These are phyloP conservation scores for Brienomyrus longianalis DNA, from an alignment of 2,113 vertebrate species.

Conservation along the genomic window DNA sequence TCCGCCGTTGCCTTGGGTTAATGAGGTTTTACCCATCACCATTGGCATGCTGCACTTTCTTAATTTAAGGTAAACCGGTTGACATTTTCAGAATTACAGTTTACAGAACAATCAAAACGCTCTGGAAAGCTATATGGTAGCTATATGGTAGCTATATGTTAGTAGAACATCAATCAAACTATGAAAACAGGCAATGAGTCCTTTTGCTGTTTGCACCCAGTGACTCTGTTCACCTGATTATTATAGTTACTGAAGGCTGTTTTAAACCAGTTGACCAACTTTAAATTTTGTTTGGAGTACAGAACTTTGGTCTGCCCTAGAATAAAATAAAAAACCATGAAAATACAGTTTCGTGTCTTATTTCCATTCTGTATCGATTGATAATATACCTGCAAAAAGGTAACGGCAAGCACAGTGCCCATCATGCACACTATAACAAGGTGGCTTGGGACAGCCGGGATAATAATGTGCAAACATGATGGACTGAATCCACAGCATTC, in stretches of 20 bases:
- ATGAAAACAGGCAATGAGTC: background rate
- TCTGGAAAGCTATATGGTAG: background rate
- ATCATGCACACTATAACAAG: background rate
- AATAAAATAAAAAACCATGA: background rate
- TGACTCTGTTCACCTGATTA: background rate
- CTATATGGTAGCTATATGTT: no score
- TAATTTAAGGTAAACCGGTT: background rate
- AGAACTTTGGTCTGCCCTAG: background rate
- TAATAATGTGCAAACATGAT: background rate
- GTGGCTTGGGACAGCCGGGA: background rate
- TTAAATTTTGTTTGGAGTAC: background rate
- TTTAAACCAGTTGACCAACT: background rate
- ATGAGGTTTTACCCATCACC: background rate
- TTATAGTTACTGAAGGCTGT: background rate
- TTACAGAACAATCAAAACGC: background rate
- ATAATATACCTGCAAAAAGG: background rate
- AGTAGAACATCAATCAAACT: background rate
- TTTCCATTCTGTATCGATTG: background rate
- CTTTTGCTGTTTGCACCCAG: background rate
- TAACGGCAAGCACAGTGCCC: background rate
- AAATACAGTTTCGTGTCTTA: background rate
- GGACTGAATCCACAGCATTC: background rate
- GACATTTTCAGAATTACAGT: background rate
- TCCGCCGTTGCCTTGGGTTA: background rate
- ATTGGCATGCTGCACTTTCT: background rate